Conservation (phyloP, 2,113 vertebrate genomes). For the Callopanchax toddi region DNA sequence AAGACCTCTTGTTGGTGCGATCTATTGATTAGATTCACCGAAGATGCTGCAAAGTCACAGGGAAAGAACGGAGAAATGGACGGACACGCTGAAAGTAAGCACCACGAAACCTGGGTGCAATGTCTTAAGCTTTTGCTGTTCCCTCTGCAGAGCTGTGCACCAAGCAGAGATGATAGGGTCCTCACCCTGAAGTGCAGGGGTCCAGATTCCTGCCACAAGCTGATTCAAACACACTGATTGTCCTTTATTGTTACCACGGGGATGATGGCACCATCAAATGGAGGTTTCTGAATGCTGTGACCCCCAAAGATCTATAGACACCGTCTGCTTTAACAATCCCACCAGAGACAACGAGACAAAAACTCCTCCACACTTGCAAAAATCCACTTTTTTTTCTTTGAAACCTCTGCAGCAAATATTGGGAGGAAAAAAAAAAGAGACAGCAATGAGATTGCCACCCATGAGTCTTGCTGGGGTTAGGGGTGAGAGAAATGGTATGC, state of each 20-base stretch:
- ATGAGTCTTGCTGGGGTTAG: conserved; percentile 51
- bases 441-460: conserved; percentile 52
- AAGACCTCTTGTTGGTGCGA: conserved; percentile 70
- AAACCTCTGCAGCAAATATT: conserved; percentile 59
- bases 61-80: conserved; percentile 43
- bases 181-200: conserved; percentile 53
- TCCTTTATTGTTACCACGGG: conserved; percentile 64
- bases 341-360: conserved; percentile 59
- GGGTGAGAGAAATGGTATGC: conserved; percentile 53
- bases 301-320: conserved; percentile 62
- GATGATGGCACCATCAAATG: conserved; percentile 62
- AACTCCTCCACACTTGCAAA: conserved; percentile 46
- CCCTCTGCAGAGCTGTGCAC: conserved; percentile 34
- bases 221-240: conserved; percentile 64
- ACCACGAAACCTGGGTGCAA: conserved; percentile 55
- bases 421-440: conserved; percentile 29
- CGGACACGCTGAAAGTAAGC: conserved; percentile 47
- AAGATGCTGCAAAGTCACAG: conserved; percentile 56
- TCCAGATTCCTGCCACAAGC: conserved; percentile 49
- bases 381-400: conserved; percentile 55
- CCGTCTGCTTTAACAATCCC: conserved; percentile 60
- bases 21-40: conserved; percentile 68
- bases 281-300: conserved; percentile 63
- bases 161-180: conserved; percentile 46
- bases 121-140: conserved; percentile 57